Base-by-base conservation (phyloP, 2,888 invertebrate genomes). In the Ditylenchus weischeri region DNA sequence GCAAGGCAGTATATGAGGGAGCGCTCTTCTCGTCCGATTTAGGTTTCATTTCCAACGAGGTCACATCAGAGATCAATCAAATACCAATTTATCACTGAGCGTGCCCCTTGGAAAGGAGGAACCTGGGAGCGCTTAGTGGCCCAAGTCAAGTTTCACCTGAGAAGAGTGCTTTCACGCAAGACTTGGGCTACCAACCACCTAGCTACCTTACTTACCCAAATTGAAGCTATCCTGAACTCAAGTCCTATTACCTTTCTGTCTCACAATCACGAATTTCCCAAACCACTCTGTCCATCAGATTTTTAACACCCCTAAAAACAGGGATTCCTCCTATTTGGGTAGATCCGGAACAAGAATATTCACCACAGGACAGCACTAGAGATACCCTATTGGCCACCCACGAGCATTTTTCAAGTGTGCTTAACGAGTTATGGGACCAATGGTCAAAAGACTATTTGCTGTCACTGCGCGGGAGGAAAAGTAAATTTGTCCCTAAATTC, bases 121-220 rank as follows among this genome's bases (percentile, higher is more conserved):
- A 43, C 19, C 0, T 65, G 63, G 64, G 66, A 65, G n/a, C 5
- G 66, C 10, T n/a, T 65, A 0, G 23, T 65, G 6, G 66, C 62
- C 21, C 29, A 48, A 3, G 57, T 57, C 0, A 65, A 65, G 18
- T 35, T 18, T 10, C 49, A 47, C 0, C 23, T 65, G 4, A 65
- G 29, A 23, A 65, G 64, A 11, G 36, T 38, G 21, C 5, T 65
- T 2, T 43, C 63, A 0, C 58, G 48, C 0, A 64, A 50, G 6
- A 29, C 29, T 5, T 29, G 29, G 29, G 29, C 29, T 2, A 29
- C 29, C 5, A 29, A 43, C 43, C 43, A 8, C 3, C 43, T 43
- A 13, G 43, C 15, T 23, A 64, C 63, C 1, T 35, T 64, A 15
- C 13, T 50, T 10, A 54, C 65, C 5, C 38, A 64, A 59, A 50